Evolutionary conservation across 2,113 vertebrate species (phyloP).

Genomic region (Pogona vitticeps): DNA sequence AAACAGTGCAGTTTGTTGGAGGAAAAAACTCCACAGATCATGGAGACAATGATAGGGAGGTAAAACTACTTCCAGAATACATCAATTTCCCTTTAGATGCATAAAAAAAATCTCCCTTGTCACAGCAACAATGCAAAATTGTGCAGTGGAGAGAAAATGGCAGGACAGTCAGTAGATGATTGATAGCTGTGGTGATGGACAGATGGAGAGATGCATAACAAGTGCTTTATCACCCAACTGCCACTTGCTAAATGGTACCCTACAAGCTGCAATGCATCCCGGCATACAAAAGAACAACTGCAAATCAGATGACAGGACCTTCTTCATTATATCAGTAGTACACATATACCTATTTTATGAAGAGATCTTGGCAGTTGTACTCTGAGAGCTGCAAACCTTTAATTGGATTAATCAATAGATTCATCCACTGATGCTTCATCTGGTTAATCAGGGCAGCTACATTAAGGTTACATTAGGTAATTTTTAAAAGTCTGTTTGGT

Average conservation of each 20-base stretch:
- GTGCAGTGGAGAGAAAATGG: not conserved
- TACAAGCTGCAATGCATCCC: not conserved
- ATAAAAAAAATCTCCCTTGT: not conserved
- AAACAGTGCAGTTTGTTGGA: not conserved
- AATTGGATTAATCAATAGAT: constrained; percentile 2
- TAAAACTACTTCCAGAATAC: not conserved
- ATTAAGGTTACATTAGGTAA: not conserved
- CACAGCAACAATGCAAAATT: not conserved
- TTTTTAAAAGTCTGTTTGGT: not conserved
- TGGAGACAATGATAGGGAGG: not conserved
- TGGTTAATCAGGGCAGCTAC: not conserved
- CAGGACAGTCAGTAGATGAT: not conserved
- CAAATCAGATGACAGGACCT: not conserved
- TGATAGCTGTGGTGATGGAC: not conserved
- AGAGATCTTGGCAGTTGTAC: rapidly evolving
- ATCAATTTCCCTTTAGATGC: not conserved
- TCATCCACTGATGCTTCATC: not conserved
- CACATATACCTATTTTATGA: not conserved
- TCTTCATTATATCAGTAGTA: not conserved
- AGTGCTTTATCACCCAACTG: constrained; percentile 17
- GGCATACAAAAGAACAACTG: not conserved
- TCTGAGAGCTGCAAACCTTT: not conserved
- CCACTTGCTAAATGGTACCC: not conserved
- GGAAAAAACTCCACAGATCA: not conserved
- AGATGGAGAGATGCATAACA: constrained; percentile 21